Conservation (phyloP, 1,140 invertebrate genomes). For the Lanistes nyassanus region DNA sequence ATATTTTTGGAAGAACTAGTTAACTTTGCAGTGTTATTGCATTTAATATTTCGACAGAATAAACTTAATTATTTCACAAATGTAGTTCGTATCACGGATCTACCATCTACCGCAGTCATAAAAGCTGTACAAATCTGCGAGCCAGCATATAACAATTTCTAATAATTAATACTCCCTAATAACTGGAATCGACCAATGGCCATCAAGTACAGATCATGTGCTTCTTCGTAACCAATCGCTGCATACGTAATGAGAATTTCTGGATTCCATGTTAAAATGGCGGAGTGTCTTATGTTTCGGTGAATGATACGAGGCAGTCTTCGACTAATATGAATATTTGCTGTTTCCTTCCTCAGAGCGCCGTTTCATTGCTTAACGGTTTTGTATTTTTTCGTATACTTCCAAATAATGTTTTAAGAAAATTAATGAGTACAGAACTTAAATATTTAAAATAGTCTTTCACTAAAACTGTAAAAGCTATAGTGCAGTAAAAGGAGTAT, state of each 20-base stretch:
- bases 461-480: too few relatives aligned
- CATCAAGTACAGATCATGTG: slow-evolving; percentile 35
- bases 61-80: too few relatives aligned
- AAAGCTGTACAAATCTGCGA: too few relatives aligned
- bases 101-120: too few relatives aligned
- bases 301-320: not conserved
- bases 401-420: too few relatives aligned
- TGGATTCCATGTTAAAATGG: slow-evolving; percentile 29
- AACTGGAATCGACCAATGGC: slow-evolving; percentile 20
- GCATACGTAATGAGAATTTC: slow-evolving; percentile 12
- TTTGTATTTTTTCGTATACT: not conserved
- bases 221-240: slow-evolving; percentile 28
- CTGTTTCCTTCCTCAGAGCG: not conserved
- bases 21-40: too few relatives aligned
- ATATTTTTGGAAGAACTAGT: too few relatives aligned
- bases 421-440: too few relatives aligned
- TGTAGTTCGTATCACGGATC: too few relatives aligned
- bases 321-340: not conserved
- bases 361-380: not conserved
- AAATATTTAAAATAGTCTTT: too few relatives aligned
- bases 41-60: too few relatives aligned
- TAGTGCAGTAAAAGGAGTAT: not conserved
- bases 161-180: slow-evolving; percentile 16
- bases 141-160: not conserved
- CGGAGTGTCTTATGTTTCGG: not conserved